Base-by-base conservation (phyloP, 1,140 invertebrate species). In the Drosophila azteca region DNA sequence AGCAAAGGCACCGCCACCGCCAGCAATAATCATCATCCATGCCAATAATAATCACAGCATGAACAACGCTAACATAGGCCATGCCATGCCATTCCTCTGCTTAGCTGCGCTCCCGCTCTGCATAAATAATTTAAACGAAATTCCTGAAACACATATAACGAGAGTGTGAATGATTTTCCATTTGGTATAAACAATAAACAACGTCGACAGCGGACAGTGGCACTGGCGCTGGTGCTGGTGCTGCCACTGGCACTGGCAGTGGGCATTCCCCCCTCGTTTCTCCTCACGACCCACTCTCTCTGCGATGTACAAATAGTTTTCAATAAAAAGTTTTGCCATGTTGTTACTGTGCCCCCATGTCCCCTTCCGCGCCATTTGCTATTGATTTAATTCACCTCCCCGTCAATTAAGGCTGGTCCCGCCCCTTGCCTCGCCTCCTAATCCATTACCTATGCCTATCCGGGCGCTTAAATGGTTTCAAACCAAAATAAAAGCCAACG, bases 371-470 rank as follows among this genome's bases (percentile, higher is more conserved):
- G 48, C 53, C 48, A 31, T 64, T 70, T 46, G 41, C 69, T 74
- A 74, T 74, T 74, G 70, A 74, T 74, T 74, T 57, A 64, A 72
- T 73, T 72, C 51, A 44, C 41, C 35, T 46, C 41, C 54, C 66
- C 68, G 51, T 41, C 66, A 72, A 72, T 72, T 72, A 72, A 72
- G 49, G 68, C 52, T 66, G 52, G 51, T 44, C 7, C 54, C 43
- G 22, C n/a, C 31, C 46, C 65, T 53, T 29, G 29, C 41, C 29
- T 17, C 2, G 26, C 13, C 49, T 41, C 11, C 51, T 41, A 62
- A 29, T 39, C 29, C 57, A 64, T 65, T 65, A 49, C 62, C 58
- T 63, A 53, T 49, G 31, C 58, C 62, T 49, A 65, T 63, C 35
- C 35, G 62, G 59, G 62, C 29, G 57, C 59, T 64, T 68, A 73